Percentiles rank a stretch among this genome's conserved stretches.
phyloP scores from a whole-genome alignment of 1,140 invertebrate genomes.

The Drosophila funebris region DNA sequence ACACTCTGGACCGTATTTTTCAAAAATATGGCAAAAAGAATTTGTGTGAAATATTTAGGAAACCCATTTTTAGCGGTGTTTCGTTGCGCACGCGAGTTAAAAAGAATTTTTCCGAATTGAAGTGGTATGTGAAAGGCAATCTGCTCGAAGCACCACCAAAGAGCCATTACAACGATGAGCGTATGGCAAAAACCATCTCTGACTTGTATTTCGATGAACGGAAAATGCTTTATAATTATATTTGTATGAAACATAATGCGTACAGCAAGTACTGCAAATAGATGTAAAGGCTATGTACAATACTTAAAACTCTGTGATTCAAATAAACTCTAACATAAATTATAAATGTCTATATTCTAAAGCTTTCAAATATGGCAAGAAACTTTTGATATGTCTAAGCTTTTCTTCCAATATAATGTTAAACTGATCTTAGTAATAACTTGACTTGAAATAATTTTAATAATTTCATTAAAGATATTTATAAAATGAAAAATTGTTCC shows the following conservation, averaged over 20 bases:
- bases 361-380: too few species aligned
- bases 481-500: too few species aligned
- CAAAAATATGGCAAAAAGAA: constrained; percentile 69
- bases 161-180: constrained; percentile 53
- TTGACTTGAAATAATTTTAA: too few species aligned
- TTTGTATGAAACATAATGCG: constrained; percentile 38
- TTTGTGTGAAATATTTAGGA: constrained; percentile 60
- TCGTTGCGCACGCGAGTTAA: constrained; percentile 50
- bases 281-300: not conserved
- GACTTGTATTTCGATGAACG: constrained; percentile 51
- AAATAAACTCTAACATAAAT: not conserved
- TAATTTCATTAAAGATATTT: too few species aligned
- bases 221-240: constrained; percentile 51
- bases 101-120: constrained; percentile 46
- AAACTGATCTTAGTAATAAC: too few species aligned
- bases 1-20: constrained; percentile 51
- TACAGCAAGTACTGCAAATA: constrained; percentile 5
- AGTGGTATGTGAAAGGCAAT: constrained; percentile 56
- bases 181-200: constrained; percentile 34
- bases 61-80: constrained; percentile 53
- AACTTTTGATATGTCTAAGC: too few species aligned
- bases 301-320: constrained; percentile 24
- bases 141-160: constrained; percentile 61
- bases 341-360: too few species aligned
- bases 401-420: too few species aligned